Conservation (phyloP, 2,797 vertebrate genomes). For the Prunella strophiata region DNA sequence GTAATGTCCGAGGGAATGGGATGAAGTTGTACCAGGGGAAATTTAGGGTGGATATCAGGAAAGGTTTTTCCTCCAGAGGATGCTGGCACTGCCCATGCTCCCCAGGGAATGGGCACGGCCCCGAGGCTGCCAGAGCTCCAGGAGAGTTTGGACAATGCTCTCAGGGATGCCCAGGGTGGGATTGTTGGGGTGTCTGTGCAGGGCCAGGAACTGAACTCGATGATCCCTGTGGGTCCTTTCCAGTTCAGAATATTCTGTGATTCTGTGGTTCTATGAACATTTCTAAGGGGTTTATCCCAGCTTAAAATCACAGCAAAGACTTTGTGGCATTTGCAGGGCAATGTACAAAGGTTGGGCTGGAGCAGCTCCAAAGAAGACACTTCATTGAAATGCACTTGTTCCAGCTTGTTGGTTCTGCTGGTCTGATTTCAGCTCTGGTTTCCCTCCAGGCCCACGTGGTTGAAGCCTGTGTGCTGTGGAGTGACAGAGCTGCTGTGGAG, state of each 20-base stretch:
- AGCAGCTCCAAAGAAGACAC: not conserved
- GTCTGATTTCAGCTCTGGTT: not conserved
- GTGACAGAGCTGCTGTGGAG: not conserved
- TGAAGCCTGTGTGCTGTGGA: not conserved
- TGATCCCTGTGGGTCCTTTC: not conserved
- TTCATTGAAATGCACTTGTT: not conserved
- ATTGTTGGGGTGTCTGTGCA: not conserved
- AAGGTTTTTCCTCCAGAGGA: not conserved
- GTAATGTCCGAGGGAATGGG: not conserved
- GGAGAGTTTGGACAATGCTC: rapidly evolving
- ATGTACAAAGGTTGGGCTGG: not conserved
- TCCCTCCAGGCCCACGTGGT: not conserved
- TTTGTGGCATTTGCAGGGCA: not conserved
- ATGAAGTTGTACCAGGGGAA: not conserved
- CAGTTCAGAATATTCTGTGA: not conserved
- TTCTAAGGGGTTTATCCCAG: not conserved
- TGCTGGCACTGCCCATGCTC: not conserved
- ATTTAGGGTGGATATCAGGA: not conserved
- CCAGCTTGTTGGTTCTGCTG: not conserved
- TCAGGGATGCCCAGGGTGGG: not conserved
- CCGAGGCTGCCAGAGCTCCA: not conserved
- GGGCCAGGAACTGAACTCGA: rapidly evolving
- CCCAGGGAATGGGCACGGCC: rapidly evolving
- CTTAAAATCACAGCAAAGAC: not conserved
- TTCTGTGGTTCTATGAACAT: not conserved